A percentile compares a stretch with the other conserved stretches of the same genome.
Evolutionary conservation across 2,888 invertebrate species (phyloP).

Genomic region (Eurytoma adleriae): DNA sequence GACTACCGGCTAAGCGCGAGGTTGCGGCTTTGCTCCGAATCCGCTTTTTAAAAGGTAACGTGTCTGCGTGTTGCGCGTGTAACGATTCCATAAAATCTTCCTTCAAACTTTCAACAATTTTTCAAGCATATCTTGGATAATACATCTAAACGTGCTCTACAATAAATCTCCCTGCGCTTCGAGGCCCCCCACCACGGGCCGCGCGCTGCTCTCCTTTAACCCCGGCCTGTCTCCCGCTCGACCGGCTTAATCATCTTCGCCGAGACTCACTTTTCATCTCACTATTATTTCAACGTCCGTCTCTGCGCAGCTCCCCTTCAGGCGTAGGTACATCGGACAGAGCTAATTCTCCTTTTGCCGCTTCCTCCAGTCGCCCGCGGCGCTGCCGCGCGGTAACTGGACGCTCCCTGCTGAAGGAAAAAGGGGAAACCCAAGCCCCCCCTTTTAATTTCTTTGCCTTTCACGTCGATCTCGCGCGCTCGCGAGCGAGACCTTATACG

Average conservation of each 20-base stretch:
- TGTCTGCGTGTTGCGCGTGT: background rate
- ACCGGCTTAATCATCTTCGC: background rate
- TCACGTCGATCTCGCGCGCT: background rate
- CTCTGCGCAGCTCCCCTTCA: background rate
- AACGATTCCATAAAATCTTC: conserved; percentile 52
- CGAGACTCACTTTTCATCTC: conserved; percentile 42
- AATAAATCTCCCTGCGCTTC: too few relatives aligned
- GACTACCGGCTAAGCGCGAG: background rate
- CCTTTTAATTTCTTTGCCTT: conserved; percentile 3
- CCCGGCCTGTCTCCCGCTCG: background rate
- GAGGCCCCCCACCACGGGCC: too few relatives aligned
- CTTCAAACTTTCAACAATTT: conserved; percentile 53
- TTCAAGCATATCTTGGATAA: conserved; percentile 28
- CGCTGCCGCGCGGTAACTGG: conserved; percentile 24
- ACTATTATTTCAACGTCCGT: background rate
- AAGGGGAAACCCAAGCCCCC: background rate
- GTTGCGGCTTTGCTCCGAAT: background rate
- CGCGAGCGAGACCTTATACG: background rate
- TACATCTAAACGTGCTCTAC: conserved; percentile 12
- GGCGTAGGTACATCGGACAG: conserved; percentile 16
- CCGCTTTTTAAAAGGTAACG: conserved; percentile 3
- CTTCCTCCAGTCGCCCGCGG: background rate
- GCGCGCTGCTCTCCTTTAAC: background rate
- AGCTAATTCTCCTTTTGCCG: conserved; percentile 11
- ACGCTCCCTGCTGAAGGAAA: conserved; percentile 33